Percentiles rank a stretch among this genome's conserved stretches.
phyloP scores from a whole-genome alignment of 2,888 invertebrate species.

The Ceratothoa steindachneri region DNA sequence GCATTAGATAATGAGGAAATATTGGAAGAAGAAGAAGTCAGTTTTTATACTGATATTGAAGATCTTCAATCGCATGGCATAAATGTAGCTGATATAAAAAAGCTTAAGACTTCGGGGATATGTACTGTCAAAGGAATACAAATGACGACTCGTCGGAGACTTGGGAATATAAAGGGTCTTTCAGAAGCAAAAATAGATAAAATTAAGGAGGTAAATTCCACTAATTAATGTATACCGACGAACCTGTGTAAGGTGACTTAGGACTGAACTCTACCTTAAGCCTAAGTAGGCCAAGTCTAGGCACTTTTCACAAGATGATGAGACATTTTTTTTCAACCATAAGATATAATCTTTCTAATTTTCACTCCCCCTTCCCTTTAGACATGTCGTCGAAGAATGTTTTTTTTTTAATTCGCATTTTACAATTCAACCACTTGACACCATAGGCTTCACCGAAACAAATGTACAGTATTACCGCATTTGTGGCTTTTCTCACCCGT shows the following conservation, averaged over 20 bases:
- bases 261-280: too few relatives aligned
- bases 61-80: constrained; percentile 60
- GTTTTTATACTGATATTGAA: constrained; percentile 71
- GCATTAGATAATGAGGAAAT: constrained; percentile 33
- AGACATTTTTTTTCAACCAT: too few relatives aligned
- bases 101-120: constrained; percentile 69
- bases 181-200: constrained; percentile 48
- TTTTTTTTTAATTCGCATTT: too few relatives aligned
- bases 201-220: constrained; percentile 63
- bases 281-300: too few relatives aligned
- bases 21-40: constrained; percentile 61
- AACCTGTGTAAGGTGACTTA: background rate
- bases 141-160: constrained; percentile 71
- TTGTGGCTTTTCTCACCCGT: too few relatives aligned
- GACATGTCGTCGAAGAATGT: too few relatives aligned
- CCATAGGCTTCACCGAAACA: too few relatives aligned
- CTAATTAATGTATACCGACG: background rate
- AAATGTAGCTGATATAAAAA: constrained; percentile 67
- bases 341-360: too few relatives aligned
- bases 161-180: constrained; percentile 67
- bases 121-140: constrained; percentile 76
- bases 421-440: too few relatives aligned
- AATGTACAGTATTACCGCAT: too few relatives aligned
- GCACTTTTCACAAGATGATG: too few relatives aligned
- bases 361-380: too few relatives aligned